Conservation (phyloP, 2,888 invertebrate genomes). For the Diarsia brunnea region DNA sequence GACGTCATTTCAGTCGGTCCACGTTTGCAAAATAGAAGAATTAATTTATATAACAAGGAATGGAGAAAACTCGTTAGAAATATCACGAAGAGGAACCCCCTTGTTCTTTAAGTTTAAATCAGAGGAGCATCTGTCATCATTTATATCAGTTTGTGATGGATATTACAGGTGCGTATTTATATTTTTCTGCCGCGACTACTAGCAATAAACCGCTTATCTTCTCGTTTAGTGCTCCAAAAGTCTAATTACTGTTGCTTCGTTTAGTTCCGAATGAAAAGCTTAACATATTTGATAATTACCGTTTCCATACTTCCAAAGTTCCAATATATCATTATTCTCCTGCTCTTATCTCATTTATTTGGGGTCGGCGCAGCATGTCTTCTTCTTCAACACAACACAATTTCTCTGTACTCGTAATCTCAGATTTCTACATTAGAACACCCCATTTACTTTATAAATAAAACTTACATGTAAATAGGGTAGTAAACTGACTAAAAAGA, state of each 20-base stretch:
- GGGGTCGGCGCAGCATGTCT: too few species aligned
- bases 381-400: neutral
- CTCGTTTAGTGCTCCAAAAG: neutral
- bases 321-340: too few species aligned
- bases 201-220: neutral
- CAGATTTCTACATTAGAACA: neutral
- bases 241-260: neutral
- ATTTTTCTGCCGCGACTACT: neutral
- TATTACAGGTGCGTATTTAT: constrained; percentile 92
- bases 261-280: neutral
- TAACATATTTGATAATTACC: neutral
- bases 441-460: neutral
- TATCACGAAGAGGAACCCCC: constrained; percentile 95
- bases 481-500: too few species aligned
- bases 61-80: constrained; percentile 93
- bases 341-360: too few species aligned
- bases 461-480: too few species aligned
- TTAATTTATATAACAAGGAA: constrained; percentile 95
- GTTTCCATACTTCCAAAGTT: too few species aligned
- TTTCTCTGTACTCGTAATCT: neutral
- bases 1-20: constrained; percentile 91
- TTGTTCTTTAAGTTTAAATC: constrained; percentile 93
- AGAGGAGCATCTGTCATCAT: constrained; percentile 93
- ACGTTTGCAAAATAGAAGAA: constrained; percentile 95
- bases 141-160: constrained; percentile 95